Base-by-base conservation (phyloP, 92 coral and sea anemone species). In the Siderastrea siderea region DNA sequence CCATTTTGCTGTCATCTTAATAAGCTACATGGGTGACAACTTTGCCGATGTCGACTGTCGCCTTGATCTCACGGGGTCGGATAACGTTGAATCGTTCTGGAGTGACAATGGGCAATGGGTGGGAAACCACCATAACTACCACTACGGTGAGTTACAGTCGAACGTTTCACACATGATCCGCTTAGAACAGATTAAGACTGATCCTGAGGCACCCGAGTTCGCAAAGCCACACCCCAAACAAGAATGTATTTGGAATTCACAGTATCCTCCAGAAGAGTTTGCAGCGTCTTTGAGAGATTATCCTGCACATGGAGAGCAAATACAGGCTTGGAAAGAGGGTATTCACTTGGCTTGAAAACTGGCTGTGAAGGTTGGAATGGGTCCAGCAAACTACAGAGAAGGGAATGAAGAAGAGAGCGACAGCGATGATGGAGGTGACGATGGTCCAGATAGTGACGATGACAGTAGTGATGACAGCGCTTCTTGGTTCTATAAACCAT, bases 121-220 rank as follows among this genome's bases (percentile, higher is more conserved):
- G 13, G 89, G 92, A 12, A 91, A 91, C 82, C 94, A 91, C 89
- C 89, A 91, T 65, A 91, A 91, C 55, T 91, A 87, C 87, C 75
- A 78, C 77, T 88, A 77, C 81, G 92, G 89, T 13, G 92, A 91
- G 60, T 84, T 91, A 11, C 51, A 60, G 9, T 63, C 77, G 47
- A 91, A 84, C 57, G 12, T 64, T 16, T 87, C 94, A 7, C 94
- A 87, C 69, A 83, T 87, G 91, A 87, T 91, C 63, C 92, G 79
- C 17, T 61, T 91, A 43, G 94, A 91, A 60, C 84, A 91, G 62
- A 91, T 87, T 43, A 71, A 85, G 13, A 68, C 73, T 16, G 79
- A 91, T 48, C 94, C 89, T 50, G 11, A 59, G 16, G 94, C 89
- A 12, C 92, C 94, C 3, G 89, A 71, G 10, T 91, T 77, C 52